These are phyloP conservation scores for Calephelis virginiensis DNA, from an alignment of 1,140 invertebrate species.

Conservation along the genomic window DNA sequence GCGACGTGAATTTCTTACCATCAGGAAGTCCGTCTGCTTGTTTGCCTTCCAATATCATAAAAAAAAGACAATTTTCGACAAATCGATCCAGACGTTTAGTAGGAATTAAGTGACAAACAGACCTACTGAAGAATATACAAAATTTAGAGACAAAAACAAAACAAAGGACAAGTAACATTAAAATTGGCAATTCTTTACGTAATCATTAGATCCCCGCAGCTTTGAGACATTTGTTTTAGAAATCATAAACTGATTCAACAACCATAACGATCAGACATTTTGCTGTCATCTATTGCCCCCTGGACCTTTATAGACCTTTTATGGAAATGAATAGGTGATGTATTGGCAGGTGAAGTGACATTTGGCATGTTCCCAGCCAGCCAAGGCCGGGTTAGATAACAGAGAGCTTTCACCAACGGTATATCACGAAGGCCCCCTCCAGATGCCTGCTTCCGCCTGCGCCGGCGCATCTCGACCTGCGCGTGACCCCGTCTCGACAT, in stretches of 20 bases:
- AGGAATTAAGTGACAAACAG: too few relatives aligned
- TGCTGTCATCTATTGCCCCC: conserved; percentile 6
- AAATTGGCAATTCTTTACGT: not conserved
- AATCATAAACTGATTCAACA: not conserved
- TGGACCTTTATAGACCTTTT: conserved; percentile 16
- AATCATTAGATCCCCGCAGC: not conserved
- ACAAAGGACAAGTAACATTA: too few relatives aligned
- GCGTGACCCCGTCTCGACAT: conserved; percentile 19
- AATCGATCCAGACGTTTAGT: too few relatives aligned
- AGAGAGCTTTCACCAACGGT: conserved; percentile 52
- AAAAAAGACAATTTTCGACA: too few relatives aligned
- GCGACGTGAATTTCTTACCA: too few relatives aligned
- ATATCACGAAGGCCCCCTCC: conserved; percentile 48
- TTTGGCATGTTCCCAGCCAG: conserved; percentile 35
- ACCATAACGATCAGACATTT: conserved; percentile 1
- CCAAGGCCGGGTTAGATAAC: conserved; percentile 45
- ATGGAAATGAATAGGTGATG: conserved; percentile 22
- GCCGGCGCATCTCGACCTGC: conserved; percentile 29
- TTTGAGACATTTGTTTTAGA: not conserved
- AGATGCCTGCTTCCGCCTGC: conserved; percentile 24
- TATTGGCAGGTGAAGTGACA: conserved; percentile 29
- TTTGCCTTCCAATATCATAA: too few relatives aligned
- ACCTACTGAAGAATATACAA: too few relatives aligned
- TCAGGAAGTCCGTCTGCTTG: too few relatives aligned
- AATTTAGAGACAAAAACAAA: too few relatives aligned